A percentile compares a stretch with the other conserved stretches of the same genome.
These are phyloP conservation scores for Stegastes partitus DNA, from an alignment of 2,113 vertebrate genomes.

Conservation along the genomic window DNA sequence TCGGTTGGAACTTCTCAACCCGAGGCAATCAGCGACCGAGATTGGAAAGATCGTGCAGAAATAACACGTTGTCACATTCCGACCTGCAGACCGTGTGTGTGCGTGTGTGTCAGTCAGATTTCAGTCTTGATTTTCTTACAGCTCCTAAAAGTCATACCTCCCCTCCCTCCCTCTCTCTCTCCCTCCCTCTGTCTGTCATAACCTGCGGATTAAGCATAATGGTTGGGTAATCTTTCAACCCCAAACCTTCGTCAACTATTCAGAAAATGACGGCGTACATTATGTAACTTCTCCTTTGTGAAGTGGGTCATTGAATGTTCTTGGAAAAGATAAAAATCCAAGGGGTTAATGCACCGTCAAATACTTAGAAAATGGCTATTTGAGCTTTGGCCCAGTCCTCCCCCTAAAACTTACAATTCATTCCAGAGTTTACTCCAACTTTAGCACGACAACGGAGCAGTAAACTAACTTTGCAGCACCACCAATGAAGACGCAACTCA, in stretches of 20 bases:
- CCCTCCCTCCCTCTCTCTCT: slow-evolving; percentile 21
- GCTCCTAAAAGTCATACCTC: slow-evolving; percentile 3
- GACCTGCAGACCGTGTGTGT: background rate
- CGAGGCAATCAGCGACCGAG: slow-evolving; percentile 8
- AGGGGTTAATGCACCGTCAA: slow-evolving; percentile 15
- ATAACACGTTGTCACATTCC: slow-evolving; percentile 14
- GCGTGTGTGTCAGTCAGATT: slow-evolving; percentile 20
- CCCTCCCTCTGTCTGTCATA: slow-evolving; percentile 55
- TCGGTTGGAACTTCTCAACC: slow-evolving; percentile 30
- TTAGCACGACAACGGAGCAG: background rate
- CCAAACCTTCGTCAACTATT: slow-evolving; percentile 61
- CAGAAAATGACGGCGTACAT: slow-evolving; percentile 48
- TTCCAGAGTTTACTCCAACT: background rate
- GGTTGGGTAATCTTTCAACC: slow-evolving; percentile 72
- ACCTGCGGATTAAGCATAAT: slow-evolving; percentile 64
- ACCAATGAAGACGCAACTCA: background rate
- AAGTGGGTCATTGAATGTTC: slow-evolving; percentile 53
- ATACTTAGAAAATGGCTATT: slow-evolving; percentile 1
- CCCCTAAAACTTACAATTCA: background rate
- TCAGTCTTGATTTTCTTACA: slow-evolving; percentile 12
- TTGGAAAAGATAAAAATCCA: slow-evolving; percentile 29
- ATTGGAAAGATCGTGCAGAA: background rate
- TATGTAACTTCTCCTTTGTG: slow-evolving; percentile 65
- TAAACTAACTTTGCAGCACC: background rate
- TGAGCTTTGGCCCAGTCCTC: slow-evolving; percentile 3